These are phyloP conservation scores for Pangasius krempfi DNA, from an alignment of 2,797 vertebrate species.

Conservation along the genomic window DNA sequence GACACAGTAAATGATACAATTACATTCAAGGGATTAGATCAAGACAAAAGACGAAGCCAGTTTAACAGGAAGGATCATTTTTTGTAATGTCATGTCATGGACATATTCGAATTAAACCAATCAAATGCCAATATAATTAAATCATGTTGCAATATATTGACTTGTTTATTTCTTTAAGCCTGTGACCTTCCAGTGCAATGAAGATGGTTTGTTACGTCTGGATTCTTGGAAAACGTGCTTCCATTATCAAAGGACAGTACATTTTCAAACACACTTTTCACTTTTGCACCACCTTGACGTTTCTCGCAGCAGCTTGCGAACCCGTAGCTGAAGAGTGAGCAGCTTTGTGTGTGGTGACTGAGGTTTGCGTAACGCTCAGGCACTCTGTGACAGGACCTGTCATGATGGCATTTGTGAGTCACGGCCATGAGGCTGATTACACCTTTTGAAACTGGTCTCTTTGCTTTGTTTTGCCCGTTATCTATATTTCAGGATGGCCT, in stretches of 20 bases:
- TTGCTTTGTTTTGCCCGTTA: conserved; percentile 40
- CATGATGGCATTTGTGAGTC: background rate
- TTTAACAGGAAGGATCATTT: background rate
- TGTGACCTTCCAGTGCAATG: background rate
- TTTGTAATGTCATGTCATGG: background rate
- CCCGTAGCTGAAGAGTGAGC: conserved; percentile 10
- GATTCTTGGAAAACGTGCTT: conserved; percentile 27
- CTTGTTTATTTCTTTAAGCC: background rate
- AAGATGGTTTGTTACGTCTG: background rate
- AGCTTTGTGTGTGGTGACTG: conserved; percentile 18
- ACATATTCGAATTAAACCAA: background rate
- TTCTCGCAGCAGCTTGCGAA: conserved; percentile 22
- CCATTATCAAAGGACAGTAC: conserved; percentile 35
- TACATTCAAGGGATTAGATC: background rate
- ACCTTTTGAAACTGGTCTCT: conserved; percentile 25
- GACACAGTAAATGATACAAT: background rate
- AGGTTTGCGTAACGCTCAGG: conserved; percentile 16
- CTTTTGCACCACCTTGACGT: conserved; percentile 24
- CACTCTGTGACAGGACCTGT: conserved; percentile 35
- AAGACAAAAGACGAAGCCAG: background rate
- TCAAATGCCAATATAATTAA: background rate
- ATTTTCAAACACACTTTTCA: conserved; percentile 32
- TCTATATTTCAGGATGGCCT: conserved; percentile 32
- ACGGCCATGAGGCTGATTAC: conserved; percentile 4
- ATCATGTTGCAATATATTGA: background rate